Evolutionary conservation across 2,888 invertebrate genomes (phyloP).

Genomic region (Geophilus truncorum): DNA sequence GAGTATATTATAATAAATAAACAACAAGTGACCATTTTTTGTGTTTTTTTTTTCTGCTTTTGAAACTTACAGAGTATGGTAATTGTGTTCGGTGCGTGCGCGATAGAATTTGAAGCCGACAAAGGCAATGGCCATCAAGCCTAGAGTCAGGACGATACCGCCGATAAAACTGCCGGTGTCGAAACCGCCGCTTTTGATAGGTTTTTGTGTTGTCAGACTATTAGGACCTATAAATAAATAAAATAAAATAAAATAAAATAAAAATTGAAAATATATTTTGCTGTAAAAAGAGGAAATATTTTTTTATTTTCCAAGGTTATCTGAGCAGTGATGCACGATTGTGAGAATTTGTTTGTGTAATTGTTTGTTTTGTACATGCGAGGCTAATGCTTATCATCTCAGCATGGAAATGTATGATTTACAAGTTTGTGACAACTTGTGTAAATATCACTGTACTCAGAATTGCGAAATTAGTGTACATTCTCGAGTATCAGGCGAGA

Average conservation of each 20-base stretch:
- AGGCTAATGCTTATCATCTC: no score
- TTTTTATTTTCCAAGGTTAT: no score
- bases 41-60: background rate
- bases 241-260: no score
- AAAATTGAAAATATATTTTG: background rate
- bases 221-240: background rate
- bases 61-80: constrained; percentile 74
- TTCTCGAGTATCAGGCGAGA: no score
- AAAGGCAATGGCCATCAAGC: constrained; percentile 71
- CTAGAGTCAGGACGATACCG: constrained; percentile 75
- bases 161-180: constrained; percentile 55
- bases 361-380: no score
- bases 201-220: background rate
- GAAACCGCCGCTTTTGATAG: constrained; percentile 41
- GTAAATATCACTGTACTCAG: no score
- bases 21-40: background rate
- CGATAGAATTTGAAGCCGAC: constrained; percentile 84
- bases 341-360: no score
- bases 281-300: background rate
- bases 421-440: no score
- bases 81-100: constrained; percentile 76
- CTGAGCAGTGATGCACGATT: no score
- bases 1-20: background rate
- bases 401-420: no score
- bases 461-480: no score